These are phyloP conservation scores for Mus minutoides DNA, from an alignment of 2,797 vertebrate species.

Conservation along the genomic window DNA sequence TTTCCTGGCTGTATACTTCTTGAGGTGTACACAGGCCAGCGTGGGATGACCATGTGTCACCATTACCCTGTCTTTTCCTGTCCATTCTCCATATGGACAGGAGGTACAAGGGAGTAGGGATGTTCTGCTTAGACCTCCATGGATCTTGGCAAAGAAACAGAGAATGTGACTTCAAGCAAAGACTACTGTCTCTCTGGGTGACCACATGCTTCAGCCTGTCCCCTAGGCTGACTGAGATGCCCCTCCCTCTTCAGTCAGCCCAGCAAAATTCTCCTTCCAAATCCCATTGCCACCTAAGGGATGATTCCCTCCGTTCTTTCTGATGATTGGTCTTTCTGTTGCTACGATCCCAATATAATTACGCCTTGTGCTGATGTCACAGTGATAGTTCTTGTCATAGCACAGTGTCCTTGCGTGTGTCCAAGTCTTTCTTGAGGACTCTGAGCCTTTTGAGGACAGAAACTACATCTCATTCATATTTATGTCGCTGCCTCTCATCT, in stretches of 20 bases:
- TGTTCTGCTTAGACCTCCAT: neutral
- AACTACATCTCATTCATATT: neutral
- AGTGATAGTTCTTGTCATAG: neutral
- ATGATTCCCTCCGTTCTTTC: neutral
- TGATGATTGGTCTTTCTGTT: neutral
- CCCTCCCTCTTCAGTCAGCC: neutral
- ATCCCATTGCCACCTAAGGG: neutral
- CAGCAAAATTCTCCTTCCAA: neutral
- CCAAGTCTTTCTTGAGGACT: neutral
- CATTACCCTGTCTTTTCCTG: neutral
- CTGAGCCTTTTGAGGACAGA: neutral
- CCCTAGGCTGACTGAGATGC: neutral
- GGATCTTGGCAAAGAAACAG: neutral
- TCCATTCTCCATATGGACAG: neutral
- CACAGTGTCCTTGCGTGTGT: neutral
- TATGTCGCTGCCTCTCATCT: neutral
- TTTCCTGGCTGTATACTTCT: neutral
- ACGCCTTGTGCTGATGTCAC: too few species aligned
- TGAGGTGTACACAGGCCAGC: neutral
- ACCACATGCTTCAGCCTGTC: rapidly evolving
- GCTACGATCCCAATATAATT: neutral
- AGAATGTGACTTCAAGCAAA: neutral
- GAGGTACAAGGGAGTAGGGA: neutral
- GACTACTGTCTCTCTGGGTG: neutral
- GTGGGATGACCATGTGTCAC: neutral